Conservation (phyloP, 2,888 invertebrate genomes). For the Scelioninae gen. 2 region DNA sequence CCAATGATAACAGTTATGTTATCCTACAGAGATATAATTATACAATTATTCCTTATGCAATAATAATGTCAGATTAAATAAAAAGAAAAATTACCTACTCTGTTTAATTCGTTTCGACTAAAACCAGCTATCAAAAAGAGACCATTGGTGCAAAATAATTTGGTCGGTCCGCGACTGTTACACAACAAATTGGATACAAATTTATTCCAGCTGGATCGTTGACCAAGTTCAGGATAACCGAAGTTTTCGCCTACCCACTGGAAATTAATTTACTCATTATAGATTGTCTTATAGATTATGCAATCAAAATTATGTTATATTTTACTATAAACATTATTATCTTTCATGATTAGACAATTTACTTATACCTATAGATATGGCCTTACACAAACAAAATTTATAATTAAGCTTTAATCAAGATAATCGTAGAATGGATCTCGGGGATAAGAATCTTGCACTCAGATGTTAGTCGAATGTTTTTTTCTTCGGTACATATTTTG, state of each 20-base stretch:
- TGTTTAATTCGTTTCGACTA: constrained; percentile 64
- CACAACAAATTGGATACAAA: constrained; percentile 70
- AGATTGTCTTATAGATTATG: constrained; percentile 2
- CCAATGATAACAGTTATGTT: constrained; percentile 70
- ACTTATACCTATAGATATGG: constrained; percentile 8
- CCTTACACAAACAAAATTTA: constrained; percentile 19
- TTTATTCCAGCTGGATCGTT: constrained; percentile 71
- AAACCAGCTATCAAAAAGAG: constrained; percentile 69
- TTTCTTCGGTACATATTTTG: neutral
- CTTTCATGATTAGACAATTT: constrained; percentile 14
- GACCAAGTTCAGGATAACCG: constrained; percentile 71
- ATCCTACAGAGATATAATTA: constrained; percentile 61
- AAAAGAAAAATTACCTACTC: too few relatives aligned
- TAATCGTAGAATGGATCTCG: constrained; percentile 26
- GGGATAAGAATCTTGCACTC: neutral
- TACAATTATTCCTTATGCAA: too few relatives aligned
- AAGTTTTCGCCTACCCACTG: constrained; percentile 73
- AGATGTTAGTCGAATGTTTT: neutral
- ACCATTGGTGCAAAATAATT: constrained; percentile 69
- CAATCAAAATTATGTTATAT: constrained; percentile 8
- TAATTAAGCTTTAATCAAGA: constrained; percentile 22
- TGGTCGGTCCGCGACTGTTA: constrained; percentile 65
- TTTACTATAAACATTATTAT: constrained; percentile 24
- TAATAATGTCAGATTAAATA: too few relatives aligned
- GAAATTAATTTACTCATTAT: constrained; percentile 27